A percentile compares a stretch with the other conserved stretches of the same genome.
Evolutionary conservation across 2,113 vertebrate genomes (phyloP).

Genomic region (Sitta europaea): DNA sequence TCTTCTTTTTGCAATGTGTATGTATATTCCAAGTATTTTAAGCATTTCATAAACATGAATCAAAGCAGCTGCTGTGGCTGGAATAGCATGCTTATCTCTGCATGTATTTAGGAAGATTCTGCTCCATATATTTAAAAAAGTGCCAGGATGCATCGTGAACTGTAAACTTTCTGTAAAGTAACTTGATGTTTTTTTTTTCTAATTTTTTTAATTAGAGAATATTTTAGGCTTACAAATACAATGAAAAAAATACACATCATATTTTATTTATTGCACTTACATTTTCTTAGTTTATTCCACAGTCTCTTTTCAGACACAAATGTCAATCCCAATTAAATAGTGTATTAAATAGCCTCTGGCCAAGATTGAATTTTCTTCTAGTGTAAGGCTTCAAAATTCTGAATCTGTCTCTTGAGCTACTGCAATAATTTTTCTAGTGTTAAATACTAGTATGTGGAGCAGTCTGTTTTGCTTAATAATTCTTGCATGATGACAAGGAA

Average conservation of each 20-base stretch:
- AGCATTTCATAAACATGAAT: conserved; percentile 1
- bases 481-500: neutral
- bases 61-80: conserved; percentile 16
- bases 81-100: neutral
- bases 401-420: neutral
- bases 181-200: neutral
- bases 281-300: neutral
- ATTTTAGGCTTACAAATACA: neutral
- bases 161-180: neutral
- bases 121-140: neutral
- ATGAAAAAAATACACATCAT: neutral
- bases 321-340: neutral
- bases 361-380: neutral
- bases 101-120: neutral
- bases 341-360: neutral
- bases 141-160: neutral
- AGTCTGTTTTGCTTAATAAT: neutral
- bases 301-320: neutral
- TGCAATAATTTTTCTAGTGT: neutral
- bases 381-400: neutral
- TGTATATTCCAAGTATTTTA: neutral
- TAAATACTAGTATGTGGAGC: neutral
- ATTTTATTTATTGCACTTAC: neutral
- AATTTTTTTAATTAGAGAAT: neutral
- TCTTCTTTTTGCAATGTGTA: neutral